Conservation (phyloP, 2,888 invertebrate species). For the Choristoneura rosaceana region DNA sequence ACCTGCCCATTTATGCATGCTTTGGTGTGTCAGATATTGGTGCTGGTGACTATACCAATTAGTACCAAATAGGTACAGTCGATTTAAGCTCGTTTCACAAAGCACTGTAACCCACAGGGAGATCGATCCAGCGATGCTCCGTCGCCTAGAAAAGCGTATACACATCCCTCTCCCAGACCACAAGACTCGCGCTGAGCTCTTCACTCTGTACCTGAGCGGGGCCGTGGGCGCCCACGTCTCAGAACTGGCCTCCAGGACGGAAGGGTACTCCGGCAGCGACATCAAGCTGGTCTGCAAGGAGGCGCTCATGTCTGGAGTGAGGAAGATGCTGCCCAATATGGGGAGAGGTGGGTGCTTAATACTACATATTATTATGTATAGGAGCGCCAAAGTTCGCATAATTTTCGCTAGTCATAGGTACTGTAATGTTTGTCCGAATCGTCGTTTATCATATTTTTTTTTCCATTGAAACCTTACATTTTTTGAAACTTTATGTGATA, state of each 20-base stretch:
- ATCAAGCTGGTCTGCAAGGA: conserved; percentile 95
- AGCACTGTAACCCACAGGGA: conserved; percentile 86
- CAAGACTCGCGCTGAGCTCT: conserved; percentile 88
- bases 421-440: no score
- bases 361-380: no score
- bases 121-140: conserved; percentile 93
- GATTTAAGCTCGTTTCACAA: background rate
- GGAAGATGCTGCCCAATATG: conserved; percentile 84
- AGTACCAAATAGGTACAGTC: no score
- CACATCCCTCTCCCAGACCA: conserved; percentile 91
- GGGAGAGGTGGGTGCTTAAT: conserved; percentile 55
- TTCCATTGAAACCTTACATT: no score
- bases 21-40: no score
- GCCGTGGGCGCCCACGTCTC: conserved; percentile 48
- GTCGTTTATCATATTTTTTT: no score
- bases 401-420: no score
- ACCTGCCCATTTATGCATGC: no score
- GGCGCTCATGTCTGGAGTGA: conserved; percentile 92
- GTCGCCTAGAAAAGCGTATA: conserved; percentile 95
- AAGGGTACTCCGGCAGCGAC: conserved; percentile 95
- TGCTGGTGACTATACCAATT: no score
- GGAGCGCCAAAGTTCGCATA: no score
- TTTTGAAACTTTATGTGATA: no score
- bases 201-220: conserved; percentile 84
- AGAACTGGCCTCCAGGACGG: conserved; percentile 84